Percentiles rank a stretch among this genome's conserved stretches.
These are phyloP conservation scores for Aleiodes testaceus DNA, from an alignment of 2,888 invertebrate genomes.

Conservation along the genomic window DNA sequence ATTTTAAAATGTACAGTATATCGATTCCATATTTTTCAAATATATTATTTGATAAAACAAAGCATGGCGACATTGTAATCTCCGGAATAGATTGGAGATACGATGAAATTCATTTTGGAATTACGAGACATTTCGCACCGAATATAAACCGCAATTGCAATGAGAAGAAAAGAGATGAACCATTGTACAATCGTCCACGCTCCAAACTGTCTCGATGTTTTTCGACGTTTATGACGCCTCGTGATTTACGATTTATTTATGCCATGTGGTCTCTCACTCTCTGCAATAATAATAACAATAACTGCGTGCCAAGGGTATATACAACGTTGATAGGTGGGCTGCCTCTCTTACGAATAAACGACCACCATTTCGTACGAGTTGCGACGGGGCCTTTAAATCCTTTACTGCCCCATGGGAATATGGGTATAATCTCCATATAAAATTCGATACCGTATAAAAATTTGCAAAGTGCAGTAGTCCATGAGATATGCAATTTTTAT, in stretches of 20 bases:
- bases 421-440: conserved; percentile 64
- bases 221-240: conserved; percentile 66
- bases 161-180: neutral
- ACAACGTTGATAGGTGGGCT: conserved; percentile 52
- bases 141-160: neutral
- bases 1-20: too few species aligned
- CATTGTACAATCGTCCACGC: conserved; percentile 52
- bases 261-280: conserved; percentile 63
- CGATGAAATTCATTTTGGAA: neutral
- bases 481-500: neutral
- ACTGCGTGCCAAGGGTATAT: conserved; percentile 41
- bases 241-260: conserved; percentile 72
- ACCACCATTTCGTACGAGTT: conserved; percentile 61
- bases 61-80: too few species aligned
- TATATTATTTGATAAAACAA: too few species aligned
- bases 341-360: conserved; percentile 68
- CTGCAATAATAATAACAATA: conserved; percentile 66
- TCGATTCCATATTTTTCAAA: too few species aligned
- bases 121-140: neutral
- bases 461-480: neutral
- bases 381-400: conserved; percentile 60
- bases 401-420: conserved; percentile 60
- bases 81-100: too few species aligned
- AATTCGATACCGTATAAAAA: conserved; percentile 55
- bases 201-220: conserved; percentile 66